phyloP scores from a whole-genome alignment of 2,113 vertebrate genomes.

The Grallaria varia region DNA sequence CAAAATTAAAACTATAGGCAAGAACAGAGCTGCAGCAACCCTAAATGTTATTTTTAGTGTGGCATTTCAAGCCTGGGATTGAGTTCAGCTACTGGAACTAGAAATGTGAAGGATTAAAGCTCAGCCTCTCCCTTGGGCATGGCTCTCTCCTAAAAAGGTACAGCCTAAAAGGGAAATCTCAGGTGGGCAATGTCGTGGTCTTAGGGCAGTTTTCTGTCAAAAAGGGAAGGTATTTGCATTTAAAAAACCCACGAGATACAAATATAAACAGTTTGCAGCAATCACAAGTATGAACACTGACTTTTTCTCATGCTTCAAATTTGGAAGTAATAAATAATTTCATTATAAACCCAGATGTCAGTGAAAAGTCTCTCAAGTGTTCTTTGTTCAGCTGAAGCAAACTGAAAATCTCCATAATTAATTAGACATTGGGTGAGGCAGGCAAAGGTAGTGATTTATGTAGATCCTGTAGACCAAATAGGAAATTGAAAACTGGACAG shows the following conservation, averaged over 20 bases:
- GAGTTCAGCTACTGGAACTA: neutral
- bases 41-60: neutral
- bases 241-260: neutral
- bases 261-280: neutral
- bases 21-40: neutral
- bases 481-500: neutral
- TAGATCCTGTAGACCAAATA: neutral
- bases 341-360: neutral
- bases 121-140: neutral
- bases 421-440: neutral
- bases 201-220: neutral
- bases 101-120: neutral
- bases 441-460: fast-evolving
- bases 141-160: neutral
- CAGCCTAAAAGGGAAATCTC: neutral
- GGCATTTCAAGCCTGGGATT: neutral
- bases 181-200: neutral
- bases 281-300: neutral
- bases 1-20: neutral
- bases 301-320: neutral
- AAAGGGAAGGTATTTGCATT: neutral
- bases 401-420: neutral
- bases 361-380: neutral
- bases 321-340: neutral
- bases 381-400: neutral